Evolutionary conservation across 2,888 invertebrate species (phyloP).

Genomic region (Heterodera filipjevi): DNA sequence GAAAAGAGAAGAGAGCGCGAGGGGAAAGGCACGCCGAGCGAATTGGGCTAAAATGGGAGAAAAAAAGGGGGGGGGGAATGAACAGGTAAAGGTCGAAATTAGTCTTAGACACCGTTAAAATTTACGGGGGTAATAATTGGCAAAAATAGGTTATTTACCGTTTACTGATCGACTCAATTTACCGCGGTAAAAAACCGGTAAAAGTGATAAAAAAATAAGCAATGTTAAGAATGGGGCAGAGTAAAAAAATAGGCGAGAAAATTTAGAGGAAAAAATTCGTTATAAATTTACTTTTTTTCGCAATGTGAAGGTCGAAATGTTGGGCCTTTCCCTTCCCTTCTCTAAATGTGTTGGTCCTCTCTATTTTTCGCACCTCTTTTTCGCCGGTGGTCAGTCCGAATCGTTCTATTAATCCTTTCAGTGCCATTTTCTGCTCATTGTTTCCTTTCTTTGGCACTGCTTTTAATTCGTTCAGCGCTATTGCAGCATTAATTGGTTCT

Average conservation of each 20-base stretch:
- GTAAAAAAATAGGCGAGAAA: too few relatives aligned
- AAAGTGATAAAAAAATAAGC: not conserved
- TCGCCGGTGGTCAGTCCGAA: conserved; percentile 15
- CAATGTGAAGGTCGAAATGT: too few relatives aligned
- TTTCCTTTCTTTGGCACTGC: not conserved
- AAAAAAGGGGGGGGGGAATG: not conserved
- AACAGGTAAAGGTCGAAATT: too few relatives aligned
- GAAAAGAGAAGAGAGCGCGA: not conserved
- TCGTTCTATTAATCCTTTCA: not conserved
- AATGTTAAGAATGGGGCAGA: too few relatives aligned
- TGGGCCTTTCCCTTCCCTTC: too few relatives aligned
- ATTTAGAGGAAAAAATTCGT: too few relatives aligned
- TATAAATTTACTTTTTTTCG: too few relatives aligned
- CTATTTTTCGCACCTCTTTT: conserved; percentile 6
- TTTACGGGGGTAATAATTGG: too few relatives aligned
- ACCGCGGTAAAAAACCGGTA: too few relatives aligned
- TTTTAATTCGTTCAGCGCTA: not conserved
- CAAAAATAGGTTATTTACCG: too few relatives aligned
- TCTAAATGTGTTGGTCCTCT: not conserved
- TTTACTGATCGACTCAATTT: too few relatives aligned
- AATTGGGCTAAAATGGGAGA: not conserved
- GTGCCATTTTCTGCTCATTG: not conserved
- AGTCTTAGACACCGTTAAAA: too few relatives aligned
- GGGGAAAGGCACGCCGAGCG: not conserved
- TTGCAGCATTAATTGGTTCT: not conserved